These are phyloP conservation scores for Proterorhinus semilunaris DNA, from an alignment of 2,113 vertebrate species.

Conservation along the genomic window DNA sequence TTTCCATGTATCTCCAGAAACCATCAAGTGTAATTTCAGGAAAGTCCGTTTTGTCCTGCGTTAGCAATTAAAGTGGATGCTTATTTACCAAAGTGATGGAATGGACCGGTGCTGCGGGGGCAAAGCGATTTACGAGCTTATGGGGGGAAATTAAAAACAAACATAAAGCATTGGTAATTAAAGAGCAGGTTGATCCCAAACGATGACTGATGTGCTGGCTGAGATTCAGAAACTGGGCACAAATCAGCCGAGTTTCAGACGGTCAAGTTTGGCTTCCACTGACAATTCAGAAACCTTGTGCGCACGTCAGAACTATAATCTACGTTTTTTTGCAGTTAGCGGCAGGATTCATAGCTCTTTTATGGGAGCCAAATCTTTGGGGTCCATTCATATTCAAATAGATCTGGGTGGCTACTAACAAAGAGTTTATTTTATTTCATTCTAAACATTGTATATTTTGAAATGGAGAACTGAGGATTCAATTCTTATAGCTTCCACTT, in stretches of 20 bases:
- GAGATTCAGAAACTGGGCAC: slow-evolving; percentile 30
- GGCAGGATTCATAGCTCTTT: too few relatives aligned
- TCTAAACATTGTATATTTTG: too few relatives aligned
- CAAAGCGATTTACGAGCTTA: slow-evolving; percentile 62
- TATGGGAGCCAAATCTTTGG: too few relatives aligned
- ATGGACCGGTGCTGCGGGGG: slow-evolving; percentile 31
- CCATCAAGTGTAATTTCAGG: not conserved
- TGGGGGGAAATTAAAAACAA: slow-evolving; percentile 64
- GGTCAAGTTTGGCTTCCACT: not conserved
- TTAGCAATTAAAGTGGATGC: slow-evolving; percentile 48
- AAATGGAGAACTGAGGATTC: too few relatives aligned
- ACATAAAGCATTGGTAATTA: slow-evolving; percentile 65
- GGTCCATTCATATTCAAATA: too few relatives aligned
- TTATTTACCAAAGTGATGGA: slow-evolving; percentile 56
- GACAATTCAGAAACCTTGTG: not conserved
- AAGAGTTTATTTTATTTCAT: too few relatives aligned
- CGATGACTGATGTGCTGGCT: slow-evolving; percentile 46
- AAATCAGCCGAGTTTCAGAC: slow-evolving; percentile 30
- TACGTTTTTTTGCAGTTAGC: too few relatives aligned
- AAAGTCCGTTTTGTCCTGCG: slow-evolving; percentile 20
- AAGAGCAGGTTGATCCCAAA: slow-evolving; percentile 62
- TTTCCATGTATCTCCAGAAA: not conserved
- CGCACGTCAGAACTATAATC: too few relatives aligned
- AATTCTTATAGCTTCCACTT: too few relatives aligned
- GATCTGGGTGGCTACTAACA: too few relatives aligned